Conservation (phyloP, 2,797 vertebrate species). For the Alcedo quadribrachys region DNA sequence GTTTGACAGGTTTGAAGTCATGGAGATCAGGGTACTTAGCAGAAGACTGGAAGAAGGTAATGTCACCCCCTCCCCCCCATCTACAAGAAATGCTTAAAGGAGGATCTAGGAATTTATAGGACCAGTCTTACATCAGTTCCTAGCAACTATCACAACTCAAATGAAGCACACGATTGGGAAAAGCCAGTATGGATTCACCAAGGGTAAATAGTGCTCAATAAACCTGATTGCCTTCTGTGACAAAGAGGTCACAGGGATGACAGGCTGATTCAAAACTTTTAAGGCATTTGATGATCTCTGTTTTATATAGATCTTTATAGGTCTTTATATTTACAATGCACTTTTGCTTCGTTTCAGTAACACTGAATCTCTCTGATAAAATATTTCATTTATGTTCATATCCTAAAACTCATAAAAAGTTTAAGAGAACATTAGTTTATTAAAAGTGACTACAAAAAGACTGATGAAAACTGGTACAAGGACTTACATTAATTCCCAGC, state of each 20-base stretch:
- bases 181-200: background rate
- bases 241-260: background rate
- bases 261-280: background rate
- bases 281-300: background rate
- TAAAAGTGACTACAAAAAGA: background rate
- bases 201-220: background rate
- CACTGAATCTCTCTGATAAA: background rate
- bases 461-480: slow-evolving; percentile 14
- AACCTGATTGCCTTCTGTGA: background rate
- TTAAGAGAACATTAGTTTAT: background rate
- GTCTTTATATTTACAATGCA: background rate
- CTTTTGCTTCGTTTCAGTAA: slow-evolving; percentile 1
- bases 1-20: background rate
- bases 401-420: background rate
- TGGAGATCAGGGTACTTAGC: background rate
- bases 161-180: background rate
- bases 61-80: background rate
- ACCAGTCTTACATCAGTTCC: background rate
- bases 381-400: background rate
- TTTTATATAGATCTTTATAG: background rate
- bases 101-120: background rate
- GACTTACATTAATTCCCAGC: slow-evolving; percentile 91
- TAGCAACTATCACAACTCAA: background rate
- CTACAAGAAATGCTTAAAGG: background rate
- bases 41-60: background rate